These are phyloP conservation scores for Lobophora halterata DNA, from an alignment of 2,888 invertebrate species.

Conservation along the genomic window DNA sequence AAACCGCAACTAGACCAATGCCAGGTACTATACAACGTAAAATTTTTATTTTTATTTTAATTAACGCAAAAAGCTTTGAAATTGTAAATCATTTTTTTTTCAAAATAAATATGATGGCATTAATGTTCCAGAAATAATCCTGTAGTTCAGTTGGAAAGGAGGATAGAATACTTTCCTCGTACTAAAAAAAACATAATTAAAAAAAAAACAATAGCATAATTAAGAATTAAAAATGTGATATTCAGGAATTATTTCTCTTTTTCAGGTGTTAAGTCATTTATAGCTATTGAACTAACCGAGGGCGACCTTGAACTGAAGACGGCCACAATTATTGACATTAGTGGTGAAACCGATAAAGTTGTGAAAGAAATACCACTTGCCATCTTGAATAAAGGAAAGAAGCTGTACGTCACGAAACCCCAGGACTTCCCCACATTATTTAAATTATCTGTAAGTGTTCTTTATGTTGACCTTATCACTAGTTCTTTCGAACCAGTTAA, in stretches of 20 bases:
- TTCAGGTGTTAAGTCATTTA: constrained; percentile 29
- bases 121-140: too few species aligned
- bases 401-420: constrained; percentile 43
- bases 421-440: constrained; percentile 46
- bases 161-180: too few species aligned
- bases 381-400: constrained; percentile 32
- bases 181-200: neutral
- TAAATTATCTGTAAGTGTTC: constrained; percentile 49
- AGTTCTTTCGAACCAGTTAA: too few species aligned
- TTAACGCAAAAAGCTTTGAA: too few species aligned
- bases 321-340: constrained; percentile 41
- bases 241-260: constrained; percentile 2
- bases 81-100: too few species aligned
- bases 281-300: constrained; percentile 43
- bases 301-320: constrained; percentile 35
- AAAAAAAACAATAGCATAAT: neutral
- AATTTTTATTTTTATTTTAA: too few species aligned
- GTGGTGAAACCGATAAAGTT: constrained; percentile 31
- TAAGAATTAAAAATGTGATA: constrained; percentile 3
- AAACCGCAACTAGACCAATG: too few species aligned
- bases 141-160: too few species aligned
- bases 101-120: too few species aligned
- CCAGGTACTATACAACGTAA: too few species aligned
- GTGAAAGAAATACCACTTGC: constrained; percentile 35
- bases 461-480: too few species aligned